These are phyloP conservation scores for Acrossocheilus wenchowensis DNA, from an alignment of 2,797 vertebrate species.

Conservation along the genomic window DNA sequence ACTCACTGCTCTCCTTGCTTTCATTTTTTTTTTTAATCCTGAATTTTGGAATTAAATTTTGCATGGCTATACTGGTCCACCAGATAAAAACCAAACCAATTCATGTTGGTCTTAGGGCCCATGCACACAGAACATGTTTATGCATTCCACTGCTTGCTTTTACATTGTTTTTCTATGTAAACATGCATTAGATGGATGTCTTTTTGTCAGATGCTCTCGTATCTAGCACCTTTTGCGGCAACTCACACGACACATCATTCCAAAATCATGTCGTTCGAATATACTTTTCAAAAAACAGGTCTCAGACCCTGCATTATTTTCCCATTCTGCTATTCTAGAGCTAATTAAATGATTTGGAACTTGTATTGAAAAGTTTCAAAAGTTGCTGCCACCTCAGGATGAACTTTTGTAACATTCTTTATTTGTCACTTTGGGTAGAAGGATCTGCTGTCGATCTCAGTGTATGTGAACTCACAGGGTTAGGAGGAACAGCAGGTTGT, in stretches of 20 bases:
- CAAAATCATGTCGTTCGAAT: not conserved
- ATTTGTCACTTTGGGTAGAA: not conserved
- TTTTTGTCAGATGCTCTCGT: not conserved
- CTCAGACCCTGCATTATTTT: not conserved
- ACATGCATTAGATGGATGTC: not conserved
- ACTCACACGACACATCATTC: not conserved
- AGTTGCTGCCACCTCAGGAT: not conserved
- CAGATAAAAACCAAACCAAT: not conserved
- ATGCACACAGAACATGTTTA: not conserved
- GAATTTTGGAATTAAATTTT: too few relatives aligned
- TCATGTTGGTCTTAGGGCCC: not conserved
- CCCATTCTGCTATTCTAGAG: not conserved
- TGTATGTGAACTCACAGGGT: conserved; percentile 45
- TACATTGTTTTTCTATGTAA: not conserved
- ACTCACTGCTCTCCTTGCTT: not conserved
- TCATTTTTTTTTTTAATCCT: not conserved
- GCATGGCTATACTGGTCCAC: not conserved
- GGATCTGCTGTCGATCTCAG: not conserved
- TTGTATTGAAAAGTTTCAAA: not conserved
- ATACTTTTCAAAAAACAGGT: not conserved
- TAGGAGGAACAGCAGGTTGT: conserved; percentile 55
- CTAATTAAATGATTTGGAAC: not conserved
- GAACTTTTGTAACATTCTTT: not conserved
- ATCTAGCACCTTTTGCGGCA: not conserved
- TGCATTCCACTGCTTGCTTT: not conserved